Conservation (phyloP, 23 tunicate genomes). For the Diplosoma virens region DNA sequence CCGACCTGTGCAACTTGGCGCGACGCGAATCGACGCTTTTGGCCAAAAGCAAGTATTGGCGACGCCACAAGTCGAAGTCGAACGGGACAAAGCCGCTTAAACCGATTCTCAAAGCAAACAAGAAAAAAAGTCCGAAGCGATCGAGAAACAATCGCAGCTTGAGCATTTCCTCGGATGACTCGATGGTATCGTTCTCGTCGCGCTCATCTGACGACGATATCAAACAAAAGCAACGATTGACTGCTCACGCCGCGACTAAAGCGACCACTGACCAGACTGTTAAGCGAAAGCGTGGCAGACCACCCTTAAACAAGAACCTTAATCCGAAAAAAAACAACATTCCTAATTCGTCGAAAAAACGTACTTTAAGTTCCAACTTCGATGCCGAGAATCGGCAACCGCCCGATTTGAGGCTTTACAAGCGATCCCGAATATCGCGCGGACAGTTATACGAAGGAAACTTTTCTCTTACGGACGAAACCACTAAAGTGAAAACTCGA, state of each 20-base stretch:
- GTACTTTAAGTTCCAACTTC: too few relatives aligned
- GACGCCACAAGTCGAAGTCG: background rate
- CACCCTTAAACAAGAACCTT: too few relatives aligned
- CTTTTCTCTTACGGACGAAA: constrained; percentile 4
- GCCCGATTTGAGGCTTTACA: too few relatives aligned
- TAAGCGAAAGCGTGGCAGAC: too few relatives aligned
- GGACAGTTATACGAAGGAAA: constrained; percentile 2
- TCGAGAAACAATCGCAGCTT: background rate
- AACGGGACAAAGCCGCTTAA: background rate
- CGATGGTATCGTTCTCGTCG: background rate
- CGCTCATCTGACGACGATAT: background rate
- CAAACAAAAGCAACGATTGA: background rate
- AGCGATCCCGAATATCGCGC: background rate
- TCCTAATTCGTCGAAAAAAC: too few relatives aligned
- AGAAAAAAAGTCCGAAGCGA: background rate
- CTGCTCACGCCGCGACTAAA: background rate
- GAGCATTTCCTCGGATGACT: background rate
- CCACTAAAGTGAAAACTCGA: too few relatives aligned
- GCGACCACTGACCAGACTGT: too few relatives aligned
- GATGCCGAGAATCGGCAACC: constrained; percentile 6
- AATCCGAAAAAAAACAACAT: too few relatives aligned
- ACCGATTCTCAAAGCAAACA: background rate
- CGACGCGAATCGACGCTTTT: constrained; percentile 35
- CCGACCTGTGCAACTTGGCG: constrained; percentile 46
- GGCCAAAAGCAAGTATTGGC: constrained; percentile 54